A percentile compares a stretch with the other conserved stretches of the same genome.
These are phyloP conservation scores for Ceratothoa steindachneri DNA, from an alignment of 2,888 invertebrate species.

Conservation along the genomic window DNA sequence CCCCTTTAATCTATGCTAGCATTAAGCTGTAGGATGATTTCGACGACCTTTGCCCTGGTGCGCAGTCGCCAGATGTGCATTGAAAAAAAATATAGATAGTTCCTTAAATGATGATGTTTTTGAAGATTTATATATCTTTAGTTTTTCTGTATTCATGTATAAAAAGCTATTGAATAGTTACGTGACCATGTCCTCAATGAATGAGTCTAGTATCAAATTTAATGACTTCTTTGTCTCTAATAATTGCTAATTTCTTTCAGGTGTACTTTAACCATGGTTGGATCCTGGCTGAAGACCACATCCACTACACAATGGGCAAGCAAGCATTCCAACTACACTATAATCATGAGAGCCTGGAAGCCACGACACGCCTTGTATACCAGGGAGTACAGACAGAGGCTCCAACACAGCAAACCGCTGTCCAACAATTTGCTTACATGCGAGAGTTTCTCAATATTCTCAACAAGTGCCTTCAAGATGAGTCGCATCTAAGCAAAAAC, in stretches of 20 bases:
- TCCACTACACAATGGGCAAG: constrained; percentile 87
- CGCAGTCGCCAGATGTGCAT: no score
- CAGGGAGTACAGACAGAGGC: constrained; percentile 44
- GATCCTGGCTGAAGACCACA: constrained; percentile 91
- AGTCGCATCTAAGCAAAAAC: constrained; percentile 26
- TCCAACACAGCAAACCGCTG: constrained; percentile 52
- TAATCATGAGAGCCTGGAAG: constrained; percentile 65
- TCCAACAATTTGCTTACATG: constrained; percentile 55
- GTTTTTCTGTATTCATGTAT: no score
- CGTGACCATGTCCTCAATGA: no score
- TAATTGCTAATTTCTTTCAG: constrained; percentile 56
- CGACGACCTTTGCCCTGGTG: no score
- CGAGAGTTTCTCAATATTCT: constrained; percentile 35
- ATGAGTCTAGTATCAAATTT: no score
- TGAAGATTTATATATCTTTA: no score
- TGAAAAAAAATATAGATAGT: no score
- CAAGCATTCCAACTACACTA: constrained; percentile 77
- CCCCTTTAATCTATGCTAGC: no score
- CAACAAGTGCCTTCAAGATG: constrained; percentile 33
- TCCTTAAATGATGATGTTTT: no score
- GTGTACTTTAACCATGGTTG: constrained; percentile 74
- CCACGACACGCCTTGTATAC: constrained; percentile 68
- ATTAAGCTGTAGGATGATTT: no score
- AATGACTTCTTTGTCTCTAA: no score
- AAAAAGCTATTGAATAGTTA: no score